A percentile compares a stretch with the other conserved stretches of the same genome.
phyloP scores from a whole-genome alignment of 2,113 vertebrate genomes.

The Perca flavescens region DNA sequence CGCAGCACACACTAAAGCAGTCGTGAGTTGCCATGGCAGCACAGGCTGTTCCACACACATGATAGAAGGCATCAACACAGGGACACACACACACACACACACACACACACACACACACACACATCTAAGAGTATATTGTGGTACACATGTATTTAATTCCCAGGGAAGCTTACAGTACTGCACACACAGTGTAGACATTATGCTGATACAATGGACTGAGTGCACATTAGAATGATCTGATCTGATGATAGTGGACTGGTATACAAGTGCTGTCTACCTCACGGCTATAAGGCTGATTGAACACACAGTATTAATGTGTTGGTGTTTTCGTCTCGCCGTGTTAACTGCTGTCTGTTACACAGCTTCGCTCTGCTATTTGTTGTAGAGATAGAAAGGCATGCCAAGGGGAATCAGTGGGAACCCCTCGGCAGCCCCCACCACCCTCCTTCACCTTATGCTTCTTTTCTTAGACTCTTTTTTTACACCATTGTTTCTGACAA shows the following conservation, averaged over 20 bases:
- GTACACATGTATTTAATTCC: slow-evolving; percentile 24
- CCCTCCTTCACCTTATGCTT: slow-evolving; percentile 9
- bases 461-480: slow-evolving; percentile 15
- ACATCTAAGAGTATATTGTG: slow-evolving; percentile 21
- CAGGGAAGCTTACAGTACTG: not conserved
- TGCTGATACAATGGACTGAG: slow-evolving; percentile 16
- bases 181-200: slow-evolving; percentile 4
- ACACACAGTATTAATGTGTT: slow-evolving; percentile 35
- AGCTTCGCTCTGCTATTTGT: slow-evolving; percentile 26
- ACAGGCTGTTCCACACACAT: slow-evolving; percentile 52
- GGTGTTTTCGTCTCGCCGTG: slow-evolving; percentile 39
- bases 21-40: slow-evolving; percentile 79
- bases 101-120: not conserved
- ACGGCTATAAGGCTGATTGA: slow-evolving; percentile 54
- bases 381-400: slow-evolving; percentile 30
- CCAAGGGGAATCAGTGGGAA: slow-evolving; percentile 45
- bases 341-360: slow-evolving; percentile 48
- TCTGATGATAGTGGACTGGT: slow-evolving; percentile 23
- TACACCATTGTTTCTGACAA: slow-evolving; percentile 28
- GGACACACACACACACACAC: slow-evolving; percentile 5
- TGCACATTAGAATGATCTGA: slow-evolving; percentile 22
- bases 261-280: slow-evolving; percentile 42
- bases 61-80: slow-evolving; percentile 34
- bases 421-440: not conserved
- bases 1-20: slow-evolving; percentile 51